Base-by-base conservation (phyloP, 2,797 vertebrate genomes). In the Platyrinchus mystaceus region DNA sequence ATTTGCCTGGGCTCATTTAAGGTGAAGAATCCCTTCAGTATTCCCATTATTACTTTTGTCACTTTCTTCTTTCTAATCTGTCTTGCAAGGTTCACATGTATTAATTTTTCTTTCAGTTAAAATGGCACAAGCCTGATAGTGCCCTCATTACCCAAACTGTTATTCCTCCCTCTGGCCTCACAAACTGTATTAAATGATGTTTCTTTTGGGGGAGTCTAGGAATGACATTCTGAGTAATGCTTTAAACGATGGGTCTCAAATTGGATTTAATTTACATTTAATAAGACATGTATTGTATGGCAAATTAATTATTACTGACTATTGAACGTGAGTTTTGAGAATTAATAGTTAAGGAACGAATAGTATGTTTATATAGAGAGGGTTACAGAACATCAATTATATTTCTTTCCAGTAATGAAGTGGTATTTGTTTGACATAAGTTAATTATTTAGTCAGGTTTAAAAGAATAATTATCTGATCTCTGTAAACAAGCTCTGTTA, bases 91-190 rank as follows among this genome's bases (percentile, higher is more conserved):
- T 69, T 67, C 67, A 67, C 74, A 53, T 89, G 67, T 70, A 95
- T 91, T 93, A 91, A 91, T 94, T 95, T 94, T 84, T 90, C 83
- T 90, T 93, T 91, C 79, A 76, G 76, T 86, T 93, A 93, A 90
- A 95, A 88, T 84, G 82, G 50, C 55, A 81, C 32, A 66, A 32
- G 34, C 91, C 87, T 91, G 87, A 96, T 92, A 84, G 36, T 67
- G 16, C 10, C 19, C 32, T 93, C 82, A 76, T 96, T 95, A 95
- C 34, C 79, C 55, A 93, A 92, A 91, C 47, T 87, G 68, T 92
- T 96, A 94, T 94, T 94, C 93, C 91, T 97, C 94, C 95, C 93
- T 88, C 89, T 90, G 92, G 96, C 82, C 89, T 91, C 79, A 95
- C 91, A 93, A 94, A 91, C 59, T 52, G 23, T 66, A 77, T 77